Evolutionary conservation across 2,797 vertebrate species (phyloP), one percentile per base, ranked within the genome.

Genomic region (Rhabdomys pumilio): DNA sequence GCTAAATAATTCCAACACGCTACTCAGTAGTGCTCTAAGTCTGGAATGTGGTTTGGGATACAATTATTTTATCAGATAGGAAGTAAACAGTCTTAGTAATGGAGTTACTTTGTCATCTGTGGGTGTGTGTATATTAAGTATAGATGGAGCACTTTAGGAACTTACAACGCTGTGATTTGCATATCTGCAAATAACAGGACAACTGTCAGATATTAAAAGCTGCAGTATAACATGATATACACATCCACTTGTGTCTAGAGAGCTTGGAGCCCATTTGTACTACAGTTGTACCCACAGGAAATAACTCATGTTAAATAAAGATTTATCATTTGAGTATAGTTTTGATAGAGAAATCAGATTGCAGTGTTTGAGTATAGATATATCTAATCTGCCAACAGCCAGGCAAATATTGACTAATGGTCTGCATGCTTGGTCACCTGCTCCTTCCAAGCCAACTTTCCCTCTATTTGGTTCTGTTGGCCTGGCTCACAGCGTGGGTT

Each of bases 361-460:
- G 31, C 80, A 69, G 55, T 97, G 97, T 97, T 94, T 97, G 90
- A 94, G 91, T 91, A 94, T 95, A 97, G 97, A 97, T 96, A 53
- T 89, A 96, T 84, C 93, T 97, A 98, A 98, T 98, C 96, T 96
- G 95, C 92, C 91, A 95, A 95, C 90, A 97, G 77, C 96, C 88
- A 95, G 96, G 89, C 97, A 98, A 98, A 97, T 98, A 98, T 98
- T 98, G 97, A 97, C 97, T 89, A 90, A 97, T 53, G 59, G 53
- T 84, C 79, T 95, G 75, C 87, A 92, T 92, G 44, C 84, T 90
- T 95, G 80, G 73, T 94, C 65, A 79, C 93, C 81, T 95, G 94
- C 61, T 95, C 67, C 81, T 96, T 93, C 72, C 6, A 80, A 94
- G 83, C 38, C 82, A 95, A 76, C 77, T 94, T 94, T 91, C 41